Evolutionary conservation across 2,888 invertebrate genomes (phyloP).

Genomic region (Erpobdella octoculata): DNA sequence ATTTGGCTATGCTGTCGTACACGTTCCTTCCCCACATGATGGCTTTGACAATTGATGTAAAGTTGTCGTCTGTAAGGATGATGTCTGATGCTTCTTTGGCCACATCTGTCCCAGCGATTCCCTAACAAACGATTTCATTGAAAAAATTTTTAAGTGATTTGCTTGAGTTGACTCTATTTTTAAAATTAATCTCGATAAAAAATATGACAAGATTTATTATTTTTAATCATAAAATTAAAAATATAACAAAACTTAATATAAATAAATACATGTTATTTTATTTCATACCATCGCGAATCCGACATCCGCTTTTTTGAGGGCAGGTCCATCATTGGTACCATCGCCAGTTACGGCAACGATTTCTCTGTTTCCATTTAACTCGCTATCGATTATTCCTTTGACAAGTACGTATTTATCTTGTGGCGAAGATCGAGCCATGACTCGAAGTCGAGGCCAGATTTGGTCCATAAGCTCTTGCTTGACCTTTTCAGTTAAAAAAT

Average conservation of each 20-base stretch:
- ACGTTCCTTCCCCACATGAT: slow-evolving; percentile 99
- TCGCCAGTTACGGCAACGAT: slow-evolving; percentile 98
- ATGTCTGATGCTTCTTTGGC: slow-evolving; percentile 99
- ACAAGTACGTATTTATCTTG: slow-evolving; percentile 97
- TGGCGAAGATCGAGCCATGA: slow-evolving; percentile 90
- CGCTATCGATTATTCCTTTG: slow-evolving; percentile 96
- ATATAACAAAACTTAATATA: background rate
- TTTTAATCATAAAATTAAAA: background rate
- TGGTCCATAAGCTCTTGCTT: slow-evolving; percentile 87
- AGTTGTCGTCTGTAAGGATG: slow-evolving; percentile 97
- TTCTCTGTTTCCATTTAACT: slow-evolving; percentile 76
- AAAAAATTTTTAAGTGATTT: background rate
- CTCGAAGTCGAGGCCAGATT: slow-evolving; percentile 91
- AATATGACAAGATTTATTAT: background rate
- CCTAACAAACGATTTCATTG: slow-evolving; percentile 56
- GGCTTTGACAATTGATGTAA: slow-evolving; percentile 96
- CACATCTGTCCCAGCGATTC: slow-evolving; percentile 97
- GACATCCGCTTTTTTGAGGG: slow-evolving; percentile 90
- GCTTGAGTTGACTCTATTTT: background rate
- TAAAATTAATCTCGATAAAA: background rate
- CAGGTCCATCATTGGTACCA: slow-evolving; percentile 95
- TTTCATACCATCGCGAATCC: slow-evolving; percentile 89
- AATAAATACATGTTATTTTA: background rate
- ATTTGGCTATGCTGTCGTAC: slow-evolving; percentile 98
- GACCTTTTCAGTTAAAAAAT: slow-evolving; percentile 58